Conservation (phyloP, 1,140 invertebrate species). For the Cotesia glomerata region DNA sequence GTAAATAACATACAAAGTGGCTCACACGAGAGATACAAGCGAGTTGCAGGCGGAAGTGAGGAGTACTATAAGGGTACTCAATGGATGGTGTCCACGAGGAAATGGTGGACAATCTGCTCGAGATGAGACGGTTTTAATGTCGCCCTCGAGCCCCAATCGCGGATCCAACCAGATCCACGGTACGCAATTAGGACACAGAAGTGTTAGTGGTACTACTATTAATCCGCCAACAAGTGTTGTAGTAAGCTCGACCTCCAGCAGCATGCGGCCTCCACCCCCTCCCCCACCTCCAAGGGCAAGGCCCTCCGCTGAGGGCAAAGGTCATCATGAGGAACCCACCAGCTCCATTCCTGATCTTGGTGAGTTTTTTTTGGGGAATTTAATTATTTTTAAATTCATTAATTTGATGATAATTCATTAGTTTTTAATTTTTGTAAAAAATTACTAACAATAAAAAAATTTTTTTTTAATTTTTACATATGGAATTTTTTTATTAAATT, state of each 20-base stretch:
- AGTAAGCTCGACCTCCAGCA: slow-evolving; percentile 60
- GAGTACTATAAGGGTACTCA: slow-evolving; percentile 58
- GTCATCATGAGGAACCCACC: slow-evolving; percentile 75
- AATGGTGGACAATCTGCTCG: slow-evolving; percentile 29
- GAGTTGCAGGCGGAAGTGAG: slow-evolving; percentile 61
- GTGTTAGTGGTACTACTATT: slow-evolving; percentile 35
- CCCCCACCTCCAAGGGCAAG: slow-evolving; percentile 63
- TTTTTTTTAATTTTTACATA: too few species aligned
- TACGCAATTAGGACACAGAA: slow-evolving; percentile 31
- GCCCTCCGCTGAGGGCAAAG: slow-evolving; percentile 55
- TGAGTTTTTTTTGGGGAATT: slow-evolving; percentile 59
- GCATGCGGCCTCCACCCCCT: slow-evolving; percentile 65
- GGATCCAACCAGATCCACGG: slow-evolving; percentile 8
- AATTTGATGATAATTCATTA: too few species aligned
- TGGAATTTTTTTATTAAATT: too few species aligned
- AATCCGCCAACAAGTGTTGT: slow-evolving; percentile 49
- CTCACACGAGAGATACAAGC: slow-evolving; percentile 56
- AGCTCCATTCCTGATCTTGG: slow-evolving; percentile 85
- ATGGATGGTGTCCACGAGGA: slow-evolving; percentile 59
- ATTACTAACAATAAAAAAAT: too few species aligned
- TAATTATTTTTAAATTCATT: background rate
- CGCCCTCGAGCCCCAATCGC: slow-evolving; percentile 57
- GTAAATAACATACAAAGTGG: slow-evolving; percentile 52
- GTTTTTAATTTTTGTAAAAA: too few species aligned
- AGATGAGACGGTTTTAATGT: slow-evolving; percentile 57